Evolutionary conservation across 2,888 invertebrate species (phyloP).

Genomic region (Acanthoscelides obtectus): DNA sequence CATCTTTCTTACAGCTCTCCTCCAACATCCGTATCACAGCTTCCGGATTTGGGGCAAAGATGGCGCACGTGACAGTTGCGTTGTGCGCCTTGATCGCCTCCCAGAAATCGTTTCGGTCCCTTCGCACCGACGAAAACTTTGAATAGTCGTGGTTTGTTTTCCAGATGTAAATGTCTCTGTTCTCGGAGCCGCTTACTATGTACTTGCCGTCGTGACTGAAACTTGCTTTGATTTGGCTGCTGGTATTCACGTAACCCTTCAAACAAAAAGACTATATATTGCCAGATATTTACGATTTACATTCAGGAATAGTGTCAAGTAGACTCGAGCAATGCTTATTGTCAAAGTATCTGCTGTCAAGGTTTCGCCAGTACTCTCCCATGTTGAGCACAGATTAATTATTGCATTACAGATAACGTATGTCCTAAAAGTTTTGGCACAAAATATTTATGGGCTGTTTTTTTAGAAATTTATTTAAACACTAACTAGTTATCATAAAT

Average conservation of each 20-base stretch:
- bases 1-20: constrained; percentile 34
- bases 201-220: constrained; percentile 98
- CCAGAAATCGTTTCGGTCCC: constrained; percentile 97
- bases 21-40: constrained; percentile 74
- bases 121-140: constrained; percentile 84
- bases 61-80: constrained; percentile 94
- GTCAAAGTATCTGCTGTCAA: no score
- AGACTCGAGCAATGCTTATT: no score
- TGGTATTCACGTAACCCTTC: constrained; percentile 77
- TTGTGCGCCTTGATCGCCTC: constrained; percentile 94
- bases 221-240: constrained; percentile 95
- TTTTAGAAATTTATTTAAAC: no score
- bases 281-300: no score
- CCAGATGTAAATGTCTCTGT: constrained; percentile 97
- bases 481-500: no score
- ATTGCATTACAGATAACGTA: no score
- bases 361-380: no score
- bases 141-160: constrained; percentile 95
- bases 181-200: constrained; percentile 95
- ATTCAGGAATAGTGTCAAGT: no score
- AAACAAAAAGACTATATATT: no score
- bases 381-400: no score
- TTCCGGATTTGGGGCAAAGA: constrained; percentile 96
- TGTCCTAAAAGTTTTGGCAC: no score
- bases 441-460: no score